These are phyloP conservation scores for Drosophila virilis DNA, from an alignment of 1,140 invertebrate species.

Conservation along the genomic window DNA sequence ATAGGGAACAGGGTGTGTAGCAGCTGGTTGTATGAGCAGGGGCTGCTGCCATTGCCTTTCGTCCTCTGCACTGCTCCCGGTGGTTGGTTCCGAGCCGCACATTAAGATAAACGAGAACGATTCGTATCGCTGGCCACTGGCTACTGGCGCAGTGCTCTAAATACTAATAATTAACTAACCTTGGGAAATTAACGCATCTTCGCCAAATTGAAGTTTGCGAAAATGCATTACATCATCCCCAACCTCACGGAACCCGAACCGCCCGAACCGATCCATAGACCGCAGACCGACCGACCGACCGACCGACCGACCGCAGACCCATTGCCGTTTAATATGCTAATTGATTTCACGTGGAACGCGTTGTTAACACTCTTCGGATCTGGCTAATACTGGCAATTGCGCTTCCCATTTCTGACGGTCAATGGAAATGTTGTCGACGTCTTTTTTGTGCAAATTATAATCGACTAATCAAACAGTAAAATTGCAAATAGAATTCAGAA, in stretches of 20 bases:
- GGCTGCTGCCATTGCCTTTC: constrained; percentile 25
- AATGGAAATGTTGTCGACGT: background rate
- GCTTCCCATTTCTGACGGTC: constrained; percentile 1
- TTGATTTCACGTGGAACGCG: constrained; percentile 72
- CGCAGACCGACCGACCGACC: background rate
- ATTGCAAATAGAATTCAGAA: background rate
- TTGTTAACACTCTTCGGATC: constrained; percentile 53
- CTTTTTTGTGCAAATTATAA: background rate
- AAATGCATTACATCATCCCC: constrained; percentile 67
- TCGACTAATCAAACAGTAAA: background rate
- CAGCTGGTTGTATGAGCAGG: constrained; percentile 9
- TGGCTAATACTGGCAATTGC: constrained; percentile 26
- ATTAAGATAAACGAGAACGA: constrained; percentile 3
- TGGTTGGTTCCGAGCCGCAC: constrained; percentile 23
- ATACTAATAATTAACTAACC: constrained; percentile 55
- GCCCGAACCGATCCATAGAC: background rate
- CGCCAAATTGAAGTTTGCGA: constrained; percentile 66
- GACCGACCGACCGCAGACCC: constrained; percentile 4
- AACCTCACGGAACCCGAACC: background rate
- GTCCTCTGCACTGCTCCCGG: constrained; percentile 1
- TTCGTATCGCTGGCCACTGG: constrained; percentile 12
- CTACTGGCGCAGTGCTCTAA: constrained; percentile 52
- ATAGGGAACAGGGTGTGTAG: constrained; percentile 15
- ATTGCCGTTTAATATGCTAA: constrained; percentile 63
- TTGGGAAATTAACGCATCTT: constrained; percentile 68